Evolutionary conservation across 2,888 invertebrate genomes (phyloP).

Genomic region (Choristoneura rosaceana): DNA sequence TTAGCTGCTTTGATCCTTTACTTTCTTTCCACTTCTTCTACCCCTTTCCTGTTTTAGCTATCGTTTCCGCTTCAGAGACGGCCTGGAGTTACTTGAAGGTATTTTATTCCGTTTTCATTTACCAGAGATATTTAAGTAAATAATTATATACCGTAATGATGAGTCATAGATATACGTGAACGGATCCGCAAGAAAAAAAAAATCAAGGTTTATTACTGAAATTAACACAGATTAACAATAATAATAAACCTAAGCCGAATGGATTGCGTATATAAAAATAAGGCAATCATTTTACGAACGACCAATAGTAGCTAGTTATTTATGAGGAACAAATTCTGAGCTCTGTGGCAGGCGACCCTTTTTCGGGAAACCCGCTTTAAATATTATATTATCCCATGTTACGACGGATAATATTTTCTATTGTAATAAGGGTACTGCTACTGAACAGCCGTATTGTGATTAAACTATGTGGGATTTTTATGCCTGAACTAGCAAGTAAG

Average conservation of each 20-base stretch:
- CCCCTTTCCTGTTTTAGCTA: no score
- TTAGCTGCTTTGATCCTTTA: no score
- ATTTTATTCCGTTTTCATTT: no score
- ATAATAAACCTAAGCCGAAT: neutral
- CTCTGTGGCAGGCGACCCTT: slow-evolving; percentile 21
- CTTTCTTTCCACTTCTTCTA: no score
- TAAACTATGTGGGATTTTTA: neutral
- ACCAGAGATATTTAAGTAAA: no score
- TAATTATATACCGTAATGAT: no score
- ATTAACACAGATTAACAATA: neutral
- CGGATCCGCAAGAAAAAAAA: neutral
- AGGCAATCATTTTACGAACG: slow-evolving; percentile 6
- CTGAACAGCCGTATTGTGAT: neutral
- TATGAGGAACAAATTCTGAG: slow-evolving; percentile 13
- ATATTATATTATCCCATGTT: slow-evolving; percentile 25
- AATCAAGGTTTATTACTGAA: neutral
- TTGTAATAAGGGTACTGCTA: slow-evolving; percentile 1
- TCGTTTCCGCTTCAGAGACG: no score
- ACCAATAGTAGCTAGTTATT: neutral
- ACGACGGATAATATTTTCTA: slow-evolving; percentile 12
- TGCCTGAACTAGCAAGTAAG: no score
- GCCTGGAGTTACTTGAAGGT: no score
- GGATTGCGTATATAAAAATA: neutral
- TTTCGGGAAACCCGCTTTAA: slow-evolving; percentile 19
- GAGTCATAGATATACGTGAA: no score